Evolutionary conservation across 2,888 invertebrate genomes (phyloP).

Genomic region (Acholoe squamosa): DNA sequence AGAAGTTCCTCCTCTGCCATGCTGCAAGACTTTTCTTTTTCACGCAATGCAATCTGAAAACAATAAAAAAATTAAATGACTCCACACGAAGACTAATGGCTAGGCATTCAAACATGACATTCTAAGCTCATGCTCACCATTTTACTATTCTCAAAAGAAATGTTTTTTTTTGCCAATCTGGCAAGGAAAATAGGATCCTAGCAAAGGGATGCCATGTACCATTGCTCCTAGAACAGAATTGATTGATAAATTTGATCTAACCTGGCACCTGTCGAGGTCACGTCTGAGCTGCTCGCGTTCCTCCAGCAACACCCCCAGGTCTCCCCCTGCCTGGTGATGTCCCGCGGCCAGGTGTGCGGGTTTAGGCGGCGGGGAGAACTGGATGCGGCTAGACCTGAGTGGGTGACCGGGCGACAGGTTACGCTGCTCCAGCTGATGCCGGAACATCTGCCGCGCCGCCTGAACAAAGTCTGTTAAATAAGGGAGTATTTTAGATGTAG

Average conservation of each 20-base stretch:
- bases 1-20: conserved; percentile 75
- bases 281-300: conserved; percentile 5
- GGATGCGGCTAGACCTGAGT: not conserved
- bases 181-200: too few species aligned
- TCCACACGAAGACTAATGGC: too few species aligned
- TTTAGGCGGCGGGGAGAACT: not conserved
- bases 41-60: conserved; percentile 72
- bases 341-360: not conserved
- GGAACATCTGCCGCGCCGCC: conserved; percentile 76
- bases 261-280: conserved; percentile 37
- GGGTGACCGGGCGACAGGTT: conserved; percentile 7
- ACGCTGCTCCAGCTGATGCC: conserved; percentile 73
- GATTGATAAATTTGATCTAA: too few species aligned
- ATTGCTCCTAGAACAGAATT: too few species aligned
- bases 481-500: too few species aligned
- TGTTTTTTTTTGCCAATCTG: too few species aligned
- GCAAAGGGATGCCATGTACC: too few species aligned
- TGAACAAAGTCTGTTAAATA: conserved; percentile 76
- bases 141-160: too few species aligned
- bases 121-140: too few species aligned
- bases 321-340: not conserved
- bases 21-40: conserved; percentile 72
- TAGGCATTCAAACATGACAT: too few species aligned
- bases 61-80: not conserved
- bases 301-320: not conserved